Percentiles rank a stretch among this genome's conserved stretches.
Evolutionary conservation across 2,888 invertebrate species (phyloP).

Genomic region (Hybos culiciformis): DNA sequence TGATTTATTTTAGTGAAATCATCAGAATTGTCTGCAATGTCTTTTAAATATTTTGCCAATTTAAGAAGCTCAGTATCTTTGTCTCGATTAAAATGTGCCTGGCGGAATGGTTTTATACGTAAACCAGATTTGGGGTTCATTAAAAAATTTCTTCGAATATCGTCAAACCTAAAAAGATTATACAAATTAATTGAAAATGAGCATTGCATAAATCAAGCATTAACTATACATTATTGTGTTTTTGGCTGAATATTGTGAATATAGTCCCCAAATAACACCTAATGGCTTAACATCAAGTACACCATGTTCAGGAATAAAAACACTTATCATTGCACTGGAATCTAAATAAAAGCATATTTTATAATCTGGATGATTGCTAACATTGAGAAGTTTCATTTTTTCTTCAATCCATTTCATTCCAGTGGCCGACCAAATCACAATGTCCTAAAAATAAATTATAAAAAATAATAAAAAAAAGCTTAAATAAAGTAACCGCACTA

Average conservation of each 20-base stretch:
- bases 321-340: slow-evolving; percentile 87
- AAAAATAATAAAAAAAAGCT: too few species aligned
- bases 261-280: slow-evolving; percentile 95
- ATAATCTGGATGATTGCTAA: slow-evolving; percentile 66
- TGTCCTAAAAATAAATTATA: too few species aligned
- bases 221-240: slow-evolving; percentile 99
- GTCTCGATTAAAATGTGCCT: slow-evolving; percentile 76
- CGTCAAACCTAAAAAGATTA: too few species aligned
- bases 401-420: slow-evolving; percentile 98
- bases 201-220: too few species aligned
- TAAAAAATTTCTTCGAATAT: slow-evolving; percentile 85
- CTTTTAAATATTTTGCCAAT: slow-evolving; percentile 65
- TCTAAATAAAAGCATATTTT: slow-evolving; percentile 89
- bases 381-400: slow-evolving; percentile 87
- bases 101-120: slow-evolving; percentile 76
- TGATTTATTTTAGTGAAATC: slow-evolving; percentile 81
- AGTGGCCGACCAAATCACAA: slow-evolving; percentile 97
- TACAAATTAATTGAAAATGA: too few species aligned
- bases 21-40: slow-evolving; percentile 63
- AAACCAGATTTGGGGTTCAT: slow-evolving; percentile 95
- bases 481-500: too few species aligned
- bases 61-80: slow-evolving; percentile 72
- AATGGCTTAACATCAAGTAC: slow-evolving; percentile 90
- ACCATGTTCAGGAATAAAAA: slow-evolving; percentile 80
- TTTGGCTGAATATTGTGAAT: slow-evolving; percentile 68